Conservation (phyloP, 2,888 invertebrate species). For the Poecilobothrus nobilitatus region DNA sequence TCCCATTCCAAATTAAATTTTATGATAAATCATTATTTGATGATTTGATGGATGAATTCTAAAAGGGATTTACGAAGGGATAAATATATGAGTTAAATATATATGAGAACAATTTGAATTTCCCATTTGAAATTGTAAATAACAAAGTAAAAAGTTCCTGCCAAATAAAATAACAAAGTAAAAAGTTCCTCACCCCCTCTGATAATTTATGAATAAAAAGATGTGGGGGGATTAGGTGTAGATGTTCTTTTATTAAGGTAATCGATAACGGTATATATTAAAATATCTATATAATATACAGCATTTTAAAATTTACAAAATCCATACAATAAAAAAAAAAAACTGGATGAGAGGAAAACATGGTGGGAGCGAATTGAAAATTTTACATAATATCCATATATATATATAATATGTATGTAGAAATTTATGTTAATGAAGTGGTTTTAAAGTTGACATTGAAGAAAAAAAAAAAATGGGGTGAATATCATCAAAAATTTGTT, state of each 20-base stretch:
- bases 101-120: background rate
- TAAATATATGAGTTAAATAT: too few relatives aligned
- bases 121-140: background rate
- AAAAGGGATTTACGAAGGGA: background rate
- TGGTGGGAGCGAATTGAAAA: too few relatives aligned
- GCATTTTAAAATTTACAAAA: too few relatives aligned
- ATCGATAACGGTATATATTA: background rate
- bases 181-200: too few relatives aligned
- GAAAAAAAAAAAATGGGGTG: too few relatives aligned
- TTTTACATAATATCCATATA: too few relatives aligned
- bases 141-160: too few relatives aligned
- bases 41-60: slow-evolving; percentile 2
- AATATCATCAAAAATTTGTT: too few relatives aligned
- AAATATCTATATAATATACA: background rate
- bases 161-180: too few relatives aligned
- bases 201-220: too few relatives aligned
- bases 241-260: background rate
- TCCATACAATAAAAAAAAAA: too few relatives aligned
- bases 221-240: background rate
- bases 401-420: background rate
- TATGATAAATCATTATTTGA: background rate
- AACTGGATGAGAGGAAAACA: too few relatives aligned
- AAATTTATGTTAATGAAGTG: background rate
- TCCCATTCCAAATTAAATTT: background rate
- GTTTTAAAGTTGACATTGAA: background rate